Evolutionary conservation across 2,888 invertebrate genomes (phyloP).

Genomic region (Phyllotreta cruciferae): DNA sequence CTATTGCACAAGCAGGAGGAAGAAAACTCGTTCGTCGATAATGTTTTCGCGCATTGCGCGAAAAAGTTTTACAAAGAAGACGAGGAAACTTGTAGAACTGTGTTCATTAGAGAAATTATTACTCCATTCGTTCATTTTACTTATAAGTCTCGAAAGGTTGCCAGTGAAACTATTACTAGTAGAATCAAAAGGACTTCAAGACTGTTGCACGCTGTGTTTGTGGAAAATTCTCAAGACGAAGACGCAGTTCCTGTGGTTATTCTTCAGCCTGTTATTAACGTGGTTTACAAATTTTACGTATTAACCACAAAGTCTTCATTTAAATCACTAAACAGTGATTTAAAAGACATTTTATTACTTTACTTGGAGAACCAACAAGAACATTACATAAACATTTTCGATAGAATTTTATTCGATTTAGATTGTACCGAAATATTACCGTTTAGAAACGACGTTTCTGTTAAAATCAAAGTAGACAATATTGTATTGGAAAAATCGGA

Average conservation of each 20-base stretch:
- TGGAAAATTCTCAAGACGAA: constrained; percentile 44
- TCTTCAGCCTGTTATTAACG: constrained; percentile 58
- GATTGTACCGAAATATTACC: constrained; percentile 40
- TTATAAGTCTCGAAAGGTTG: constrained; percentile 47
- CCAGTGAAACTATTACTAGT: constrained; percentile 49
- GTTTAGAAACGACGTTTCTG: constrained; percentile 48
- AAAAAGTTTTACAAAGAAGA: constrained; percentile 64
- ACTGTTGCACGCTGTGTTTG: constrained; percentile 49
- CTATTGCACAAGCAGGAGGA: constrained; percentile 51
- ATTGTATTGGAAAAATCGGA: constrained; percentile 44
- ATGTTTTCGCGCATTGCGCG: constrained; percentile 65
- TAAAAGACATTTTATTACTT: constrained; percentile 47
- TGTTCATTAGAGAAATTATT: constrained; percentile 53
- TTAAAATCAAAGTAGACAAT: constrained; percentile 45
- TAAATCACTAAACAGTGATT: constrained; percentile 53
- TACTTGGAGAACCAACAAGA: constrained; percentile 41
- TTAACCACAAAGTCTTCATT: constrained; percentile 53
- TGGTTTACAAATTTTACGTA: constrained; percentile 60
- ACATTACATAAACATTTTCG: constrained; percentile 49
- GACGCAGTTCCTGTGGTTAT: constrained; percentile 54
- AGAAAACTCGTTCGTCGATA: constrained; percentile 43
- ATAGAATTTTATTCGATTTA: constrained; percentile 55
- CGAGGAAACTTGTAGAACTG: constrained; percentile 56
- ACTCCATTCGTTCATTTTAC: constrained; percentile 43
- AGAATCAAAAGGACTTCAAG: constrained; percentile 48